Conservation (phyloP, 1,140 invertebrate species). For the Berghia stephanieae region DNA sequence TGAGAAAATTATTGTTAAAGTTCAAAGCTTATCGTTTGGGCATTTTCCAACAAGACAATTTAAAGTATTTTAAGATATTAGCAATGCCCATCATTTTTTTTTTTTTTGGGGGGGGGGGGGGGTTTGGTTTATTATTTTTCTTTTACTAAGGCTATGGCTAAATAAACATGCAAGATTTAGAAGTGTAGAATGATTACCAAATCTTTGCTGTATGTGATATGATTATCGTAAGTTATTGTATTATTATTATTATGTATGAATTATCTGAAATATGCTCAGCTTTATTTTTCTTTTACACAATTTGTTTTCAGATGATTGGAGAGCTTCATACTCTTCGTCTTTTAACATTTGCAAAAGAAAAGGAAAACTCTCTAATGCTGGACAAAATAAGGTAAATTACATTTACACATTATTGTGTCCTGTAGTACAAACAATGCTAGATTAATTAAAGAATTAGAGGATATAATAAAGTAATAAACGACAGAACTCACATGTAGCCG, state of each 20-base stretch:
- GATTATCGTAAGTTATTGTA: background rate
- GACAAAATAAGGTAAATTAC: constrained; percentile 58
- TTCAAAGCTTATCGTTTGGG: no score
- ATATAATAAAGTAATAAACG: no score
- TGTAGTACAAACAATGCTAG: no score
- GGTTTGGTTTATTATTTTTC: no score
- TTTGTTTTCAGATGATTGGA: constrained; percentile 38
- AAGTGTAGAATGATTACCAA: background rate
- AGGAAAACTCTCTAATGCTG: constrained; percentile 49
- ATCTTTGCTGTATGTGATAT: background rate
- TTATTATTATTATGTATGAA: background rate
- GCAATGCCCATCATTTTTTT: no score
- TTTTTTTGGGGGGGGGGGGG: no score
- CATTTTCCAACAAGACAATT: no score
- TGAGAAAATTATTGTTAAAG: no score
- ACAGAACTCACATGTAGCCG: no score
- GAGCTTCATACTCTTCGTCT: constrained; percentile 48
- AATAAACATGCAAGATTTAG: background rate
- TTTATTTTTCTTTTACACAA: background rate
- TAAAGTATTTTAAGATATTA: no score
- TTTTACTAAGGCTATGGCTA: background rate
- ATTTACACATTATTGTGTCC: no score
- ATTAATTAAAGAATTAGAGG: no score
- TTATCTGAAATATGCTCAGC: background rate
- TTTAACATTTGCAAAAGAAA: constrained; percentile 50